A percentile compares a stretch with the other conserved stretches of the same genome.
phyloP scores from a whole-genome alignment of 2,113 vertebrate species.

The Centropus unirufus region DNA sequence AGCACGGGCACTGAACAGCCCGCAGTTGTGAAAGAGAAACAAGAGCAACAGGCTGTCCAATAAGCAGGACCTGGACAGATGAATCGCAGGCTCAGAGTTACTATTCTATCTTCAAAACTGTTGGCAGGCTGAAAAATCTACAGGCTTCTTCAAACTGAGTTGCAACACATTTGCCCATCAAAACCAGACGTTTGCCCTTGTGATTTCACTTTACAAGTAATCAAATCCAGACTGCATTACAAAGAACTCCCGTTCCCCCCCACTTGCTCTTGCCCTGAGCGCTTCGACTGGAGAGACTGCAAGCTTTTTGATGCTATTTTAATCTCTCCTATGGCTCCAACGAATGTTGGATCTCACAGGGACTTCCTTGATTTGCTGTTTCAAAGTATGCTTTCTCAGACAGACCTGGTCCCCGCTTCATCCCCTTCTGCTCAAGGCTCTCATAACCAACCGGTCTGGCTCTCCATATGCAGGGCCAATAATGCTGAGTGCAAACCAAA shows the following conservation, averaged over 20 bases:
- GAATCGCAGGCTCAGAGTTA: not conserved
- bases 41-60: not conserved
- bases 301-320: slow-evolving; percentile 1
- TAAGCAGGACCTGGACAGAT: not conserved
- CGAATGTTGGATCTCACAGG: not conserved
- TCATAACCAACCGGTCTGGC: not conserved
- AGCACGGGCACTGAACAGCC: not conserved
- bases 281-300: not conserved
- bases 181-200: not conserved
- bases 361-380: not conserved
- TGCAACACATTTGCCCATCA: slow-evolving; percentile 20
- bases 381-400: not conserved
- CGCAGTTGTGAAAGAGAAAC: not conserved
- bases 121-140: not conserved
- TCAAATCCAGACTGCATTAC: slow-evolving; percentile 31
- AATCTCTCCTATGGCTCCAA: not conserved
- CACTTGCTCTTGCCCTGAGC: not conserved
- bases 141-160: slow-evolving; percentile 7
- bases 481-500: not conserved
- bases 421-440: not conserved
- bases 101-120: slow-evolving; percentile 6
- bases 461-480: not conserved
- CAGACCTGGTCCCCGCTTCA: not conserved
- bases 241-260: slow-evolving; percentile 1
- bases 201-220: slow-evolving; percentile 38